Percentiles rank a stretch among this genome's conserved stretches.
These are phyloP conservation scores for Apteryx mantelli DNA, from an alignment of 2,113 vertebrate genomes.

Conservation along the genomic window DNA sequence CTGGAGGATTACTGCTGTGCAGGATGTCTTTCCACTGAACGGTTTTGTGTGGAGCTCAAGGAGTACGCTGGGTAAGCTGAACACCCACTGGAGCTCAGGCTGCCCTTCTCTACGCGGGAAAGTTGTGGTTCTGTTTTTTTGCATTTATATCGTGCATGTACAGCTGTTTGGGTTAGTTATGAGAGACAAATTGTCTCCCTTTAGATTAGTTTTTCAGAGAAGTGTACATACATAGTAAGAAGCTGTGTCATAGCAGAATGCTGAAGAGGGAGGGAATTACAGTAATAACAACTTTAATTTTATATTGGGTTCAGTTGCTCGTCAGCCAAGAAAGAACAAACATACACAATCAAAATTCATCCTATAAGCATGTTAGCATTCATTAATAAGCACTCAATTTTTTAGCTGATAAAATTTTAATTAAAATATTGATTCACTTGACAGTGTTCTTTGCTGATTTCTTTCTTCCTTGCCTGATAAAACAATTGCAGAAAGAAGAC, in stretches of 20 bases:
- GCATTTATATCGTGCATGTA: fast-evolving
- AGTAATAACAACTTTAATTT: constrained; percentile 37
- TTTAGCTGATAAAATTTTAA: constrained; percentile 45
- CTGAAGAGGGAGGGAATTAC: background rate
- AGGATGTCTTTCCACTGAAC: background rate
- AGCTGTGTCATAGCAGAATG: background rate
- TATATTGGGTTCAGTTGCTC: background rate
- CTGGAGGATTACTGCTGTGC: background rate
- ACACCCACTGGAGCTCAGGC: background rate
- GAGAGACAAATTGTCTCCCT: background rate
- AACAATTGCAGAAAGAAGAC: background rate
- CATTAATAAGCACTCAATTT: constrained; percentile 17
- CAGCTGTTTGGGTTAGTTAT: background rate
- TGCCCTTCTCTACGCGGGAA: background rate
- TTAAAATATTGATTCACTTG: constrained; percentile 50
- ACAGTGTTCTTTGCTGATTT: background rate
- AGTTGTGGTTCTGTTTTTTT: background rate
- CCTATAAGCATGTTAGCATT: constrained; percentile 22
- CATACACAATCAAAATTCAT: background rate
- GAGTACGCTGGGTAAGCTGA: background rate
- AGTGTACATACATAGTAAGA: background rate
- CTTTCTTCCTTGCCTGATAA: background rate
- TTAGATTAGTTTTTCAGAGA: background rate
- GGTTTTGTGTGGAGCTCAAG: background rate
- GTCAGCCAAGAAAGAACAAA: background rate